Percentiles rank a stretch among this genome's conserved stretches.
Evolutionary conservation across 2,888 invertebrate genomes (phyloP).

Genomic region (Rotaria sp.): DNA sequence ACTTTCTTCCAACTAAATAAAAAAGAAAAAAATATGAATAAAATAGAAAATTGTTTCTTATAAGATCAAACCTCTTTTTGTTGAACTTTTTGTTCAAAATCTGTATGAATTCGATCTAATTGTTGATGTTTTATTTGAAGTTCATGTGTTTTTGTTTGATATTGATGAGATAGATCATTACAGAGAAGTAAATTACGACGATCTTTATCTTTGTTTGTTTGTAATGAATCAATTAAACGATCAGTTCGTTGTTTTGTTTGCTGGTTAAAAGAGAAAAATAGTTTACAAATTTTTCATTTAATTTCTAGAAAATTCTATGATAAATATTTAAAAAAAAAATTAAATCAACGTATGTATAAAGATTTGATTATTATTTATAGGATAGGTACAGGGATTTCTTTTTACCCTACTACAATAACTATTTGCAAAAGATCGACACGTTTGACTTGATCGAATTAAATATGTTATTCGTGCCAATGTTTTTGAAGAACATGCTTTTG

Average conservation of each 20-base stretch:
- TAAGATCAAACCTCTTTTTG: slow-evolving; percentile 47
- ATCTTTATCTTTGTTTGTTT: slow-evolving; percentile 35
- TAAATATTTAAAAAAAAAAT: no score
- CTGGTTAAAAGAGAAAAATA: slow-evolving; percentile 14
- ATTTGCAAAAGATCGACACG: no score
- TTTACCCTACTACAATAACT: no score
- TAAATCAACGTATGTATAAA: no score
- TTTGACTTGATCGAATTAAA: no score
- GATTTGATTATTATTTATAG: no score
- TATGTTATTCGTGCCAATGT: no score
- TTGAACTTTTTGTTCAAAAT: slow-evolving; percentile 48
- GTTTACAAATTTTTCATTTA: not conserved
- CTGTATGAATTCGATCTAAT: slow-evolving; percentile 46
- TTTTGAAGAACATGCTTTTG: no score
- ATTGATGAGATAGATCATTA: slow-evolving; percentile 46
- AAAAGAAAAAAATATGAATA: not conserved
- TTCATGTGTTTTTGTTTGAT: slow-evolving; percentile 48
- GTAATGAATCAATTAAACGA: slow-evolving; percentile 39
- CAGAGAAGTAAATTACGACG: slow-evolving; percentile 34
- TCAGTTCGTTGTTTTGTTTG: slow-evolving; percentile 43
- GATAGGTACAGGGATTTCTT: no score
- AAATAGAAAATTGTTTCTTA: no score
- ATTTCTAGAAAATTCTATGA: no score
- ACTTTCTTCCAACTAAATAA: slow-evolving; percentile 48
- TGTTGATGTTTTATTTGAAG: slow-evolving; percentile 50